Base-by-base conservation (phyloP, 1,140 invertebrate species). In the Zaprionus tsacasi region DNA sequence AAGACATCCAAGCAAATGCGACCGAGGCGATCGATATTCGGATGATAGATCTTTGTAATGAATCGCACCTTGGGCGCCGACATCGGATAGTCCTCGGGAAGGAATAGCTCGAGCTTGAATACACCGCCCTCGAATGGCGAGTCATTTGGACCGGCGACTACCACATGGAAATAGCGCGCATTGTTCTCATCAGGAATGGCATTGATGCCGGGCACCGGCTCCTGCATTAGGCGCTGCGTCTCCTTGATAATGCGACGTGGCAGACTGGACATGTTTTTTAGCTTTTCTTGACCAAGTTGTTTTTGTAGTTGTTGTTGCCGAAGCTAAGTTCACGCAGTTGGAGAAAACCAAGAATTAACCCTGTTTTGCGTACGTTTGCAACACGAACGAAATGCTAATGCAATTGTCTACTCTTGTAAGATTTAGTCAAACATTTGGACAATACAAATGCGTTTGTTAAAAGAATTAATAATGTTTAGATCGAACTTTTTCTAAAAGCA, bases 141-240 rank as follows among this genome's bases (percentile, higher is more conserved):
- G 86, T 96, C 96, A 88, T 96, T 95, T 17, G 96, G 96, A 56
- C 96, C 96, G 67, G 95, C 96, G 75, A 99, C 97, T 83, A 98
- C 96, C 76, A 99, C 98, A 93, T 99, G 97, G 93, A 99, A 99
- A 95, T 99, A 98, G 93, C 98, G 95, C 81, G 97, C 98, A 94
- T 99, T 99, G 59, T 94, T 95, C 79, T 99, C 98, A 94, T 99
- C 98, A 76, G 98, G 98, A 74, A 97, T 95, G 48, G 98, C 98
- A 91, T 95, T 96, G 68, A 99, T 99, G 48, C 98, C 98, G 74
- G 97, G 97, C 81, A 99, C 98, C 75, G 98, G 98, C 93, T 99
- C 99, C 93, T 97, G 96, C 96, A 99, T 97, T 93, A 99, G 95
- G 93, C 99, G 96, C 94, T 99, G 98, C 79, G 98, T 99, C 95